A percentile compares a stretch with the other conserved stretches of the same genome.
These are phyloP conservation scores for Ptiloglossa arizonensis DNA, from an alignment of 1,140 invertebrate genomes.

Conservation along the genomic window DNA sequence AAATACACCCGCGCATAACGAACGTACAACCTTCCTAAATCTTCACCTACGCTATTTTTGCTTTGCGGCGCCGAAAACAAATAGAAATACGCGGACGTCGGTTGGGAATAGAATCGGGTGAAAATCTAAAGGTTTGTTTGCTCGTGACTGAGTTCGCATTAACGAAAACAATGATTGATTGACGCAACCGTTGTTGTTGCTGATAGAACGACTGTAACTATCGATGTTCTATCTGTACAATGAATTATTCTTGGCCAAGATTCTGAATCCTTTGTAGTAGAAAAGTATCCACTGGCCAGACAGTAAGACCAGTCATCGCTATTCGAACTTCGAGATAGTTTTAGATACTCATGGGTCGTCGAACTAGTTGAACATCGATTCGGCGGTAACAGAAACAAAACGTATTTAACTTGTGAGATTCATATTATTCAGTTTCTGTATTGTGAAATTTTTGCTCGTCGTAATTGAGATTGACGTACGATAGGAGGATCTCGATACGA, in stretches of 20 bases:
- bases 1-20: conserved; percentile 21
- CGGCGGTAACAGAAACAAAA: background rate
- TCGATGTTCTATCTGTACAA: background rate
- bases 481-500: background rate
- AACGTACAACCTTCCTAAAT: conserved; percentile 28
- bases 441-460: background rate
- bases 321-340: background rate
- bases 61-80: background rate
- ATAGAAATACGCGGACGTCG: conserved; percentile 19
- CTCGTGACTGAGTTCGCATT: background rate
- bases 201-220: background rate
- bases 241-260: conserved; percentile 14
- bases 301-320: background rate
- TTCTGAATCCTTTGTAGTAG: background rate
- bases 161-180: conserved; percentile 8
- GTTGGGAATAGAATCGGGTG: conserved; percentile 28
- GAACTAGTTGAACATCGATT: background rate
- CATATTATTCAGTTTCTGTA: no score
- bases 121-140: conserved; percentile 13
- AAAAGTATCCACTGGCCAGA: conserved; percentile 19
- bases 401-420: background rate
- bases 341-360: conserved; percentile 1
- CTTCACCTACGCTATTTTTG: conserved; percentile 31
- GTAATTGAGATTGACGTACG: no score
- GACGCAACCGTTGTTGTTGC: background rate